These are phyloP conservation scores for Pterostichus niger DNA, from an alignment of 2,888 invertebrate genomes.

Conservation along the genomic window DNA sequence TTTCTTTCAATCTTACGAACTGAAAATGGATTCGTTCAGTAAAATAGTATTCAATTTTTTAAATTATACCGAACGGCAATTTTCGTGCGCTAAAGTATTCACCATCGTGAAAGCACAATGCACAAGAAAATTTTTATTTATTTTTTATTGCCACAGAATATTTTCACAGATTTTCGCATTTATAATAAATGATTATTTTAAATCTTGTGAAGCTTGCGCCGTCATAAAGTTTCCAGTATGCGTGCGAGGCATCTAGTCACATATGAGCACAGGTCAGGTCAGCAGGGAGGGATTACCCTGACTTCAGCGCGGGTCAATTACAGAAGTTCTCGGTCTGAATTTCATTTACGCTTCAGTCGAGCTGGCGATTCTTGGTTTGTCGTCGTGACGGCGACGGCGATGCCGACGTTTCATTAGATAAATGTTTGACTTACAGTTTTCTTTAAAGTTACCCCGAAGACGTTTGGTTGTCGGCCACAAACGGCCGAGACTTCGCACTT, in stretches of 20 bases:
- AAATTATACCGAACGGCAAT: conserved; percentile 26
- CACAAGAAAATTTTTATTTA: not conserved
- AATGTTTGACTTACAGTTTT: conserved; percentile 64
- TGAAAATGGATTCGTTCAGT: conserved; percentile 30
- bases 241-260: not conserved
- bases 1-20: conserved; percentile 12
- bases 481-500: too few species aligned
- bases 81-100: not conserved
- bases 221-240: too few species aligned
- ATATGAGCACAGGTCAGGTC: conserved; percentile 39
- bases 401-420: conserved; percentile 60
- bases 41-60: conserved; percentile 42
- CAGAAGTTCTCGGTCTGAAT: conserved; percentile 59
- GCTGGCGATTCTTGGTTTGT: not conserved
- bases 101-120: not conserved
- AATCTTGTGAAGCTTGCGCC: too few species aligned
- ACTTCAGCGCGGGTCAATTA: conserved; percentile 52
- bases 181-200: too few species aligned
- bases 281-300: conserved; percentile 47
- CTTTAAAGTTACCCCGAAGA: conserved; percentile 49
- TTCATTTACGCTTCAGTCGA: conserved; percentile 56
- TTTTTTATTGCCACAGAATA: not conserved
- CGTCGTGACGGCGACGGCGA: not conserved
- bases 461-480: not conserved
- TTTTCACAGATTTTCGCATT: not conserved